phyloP scores from a whole-genome alignment of 2,113 vertebrate species.

The Oxyruncus cristatus region DNA sequence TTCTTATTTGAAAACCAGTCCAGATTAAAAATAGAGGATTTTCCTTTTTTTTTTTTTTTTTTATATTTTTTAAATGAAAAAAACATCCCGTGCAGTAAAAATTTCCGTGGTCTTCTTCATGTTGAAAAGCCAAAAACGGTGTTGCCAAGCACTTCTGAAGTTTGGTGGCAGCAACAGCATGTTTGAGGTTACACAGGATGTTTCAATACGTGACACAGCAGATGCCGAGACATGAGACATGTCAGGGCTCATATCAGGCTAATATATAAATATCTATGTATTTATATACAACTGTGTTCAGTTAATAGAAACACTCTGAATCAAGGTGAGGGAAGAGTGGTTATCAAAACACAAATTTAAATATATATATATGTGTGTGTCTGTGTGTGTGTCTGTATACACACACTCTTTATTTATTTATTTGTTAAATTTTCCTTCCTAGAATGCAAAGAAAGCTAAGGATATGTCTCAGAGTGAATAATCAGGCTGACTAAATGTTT shows the following conservation, averaged over 20 bases:
- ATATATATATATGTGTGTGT: fast-evolving
- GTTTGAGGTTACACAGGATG: neutral
- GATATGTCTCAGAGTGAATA: conserved; percentile 7
- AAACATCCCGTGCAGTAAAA: neutral
- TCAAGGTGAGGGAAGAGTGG: neutral
- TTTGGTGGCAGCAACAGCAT: neutral
- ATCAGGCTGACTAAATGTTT: neutral
- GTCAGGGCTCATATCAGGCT: neutral
- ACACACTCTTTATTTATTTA: neutral
- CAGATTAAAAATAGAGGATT: neutral
- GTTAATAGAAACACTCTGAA: neutral
- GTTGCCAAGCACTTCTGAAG: neutral
- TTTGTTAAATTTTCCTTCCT: neutral
- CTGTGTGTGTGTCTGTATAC: fast-evolving
- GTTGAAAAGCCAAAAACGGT: neutral
- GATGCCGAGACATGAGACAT: neutral
- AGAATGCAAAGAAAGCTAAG: conserved; percentile 24
- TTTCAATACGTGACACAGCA: neutral
- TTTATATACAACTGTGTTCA: neutral
- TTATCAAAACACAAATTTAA: neutral
- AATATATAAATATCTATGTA: neutral
- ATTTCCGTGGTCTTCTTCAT: neutral
- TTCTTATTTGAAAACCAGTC: neutral
- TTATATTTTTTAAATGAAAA: too few species aligned
- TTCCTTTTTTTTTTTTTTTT: too few species aligned